These are phyloP conservation scores for Drosophila mulleri DNA, from an alignment of 2,888 invertebrate species.

Conservation along the genomic window DNA sequence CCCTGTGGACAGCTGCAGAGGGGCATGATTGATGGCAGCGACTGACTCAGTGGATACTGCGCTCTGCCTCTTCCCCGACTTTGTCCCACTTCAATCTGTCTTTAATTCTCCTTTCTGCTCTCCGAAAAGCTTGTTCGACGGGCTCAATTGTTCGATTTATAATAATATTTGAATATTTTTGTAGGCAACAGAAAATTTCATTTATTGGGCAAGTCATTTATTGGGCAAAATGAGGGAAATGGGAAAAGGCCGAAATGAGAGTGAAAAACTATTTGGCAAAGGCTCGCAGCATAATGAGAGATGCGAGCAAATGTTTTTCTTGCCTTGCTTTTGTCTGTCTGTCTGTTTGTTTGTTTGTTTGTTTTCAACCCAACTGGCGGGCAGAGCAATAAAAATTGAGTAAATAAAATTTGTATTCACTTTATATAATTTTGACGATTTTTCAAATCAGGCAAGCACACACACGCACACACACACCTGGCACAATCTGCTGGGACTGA, in stretches of 20 bases:
- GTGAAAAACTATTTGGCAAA: conserved; percentile 6
- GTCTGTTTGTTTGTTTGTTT: conserved; percentile 19
- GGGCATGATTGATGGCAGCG: not conserved
- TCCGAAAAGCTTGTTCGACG: too few relatives aligned
- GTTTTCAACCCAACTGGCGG: conserved; percentile 37
- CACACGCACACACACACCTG: conserved; percentile 2
- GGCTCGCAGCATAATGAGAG: conserved; percentile 6
- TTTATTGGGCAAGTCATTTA: not conserved
- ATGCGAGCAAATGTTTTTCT: conserved; percentile 8
- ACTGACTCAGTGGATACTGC: not conserved
- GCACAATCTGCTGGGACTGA: conserved; percentile 42
- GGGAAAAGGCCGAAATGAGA: not conserved
- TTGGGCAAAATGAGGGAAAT: not conserved
- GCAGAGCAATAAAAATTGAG: conserved; percentile 68
- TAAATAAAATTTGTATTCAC: conserved; percentile 79
- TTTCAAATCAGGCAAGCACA: conserved; percentile 65
- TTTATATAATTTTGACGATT: conserved; percentile 81
- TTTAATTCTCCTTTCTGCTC: too few relatives aligned
- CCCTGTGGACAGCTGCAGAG: not conserved
- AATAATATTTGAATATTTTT: not conserved
- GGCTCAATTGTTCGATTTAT: not conserved
- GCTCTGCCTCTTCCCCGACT: too few relatives aligned
- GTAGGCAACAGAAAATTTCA: not conserved
- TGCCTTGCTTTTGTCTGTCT: conserved; percentile 15
- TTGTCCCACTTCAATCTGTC: not conserved